These are phyloP conservation scores for Crypturellus tataupa DNA, from an alignment of 2,797 vertebrate genomes.

Conservation along the genomic window DNA sequence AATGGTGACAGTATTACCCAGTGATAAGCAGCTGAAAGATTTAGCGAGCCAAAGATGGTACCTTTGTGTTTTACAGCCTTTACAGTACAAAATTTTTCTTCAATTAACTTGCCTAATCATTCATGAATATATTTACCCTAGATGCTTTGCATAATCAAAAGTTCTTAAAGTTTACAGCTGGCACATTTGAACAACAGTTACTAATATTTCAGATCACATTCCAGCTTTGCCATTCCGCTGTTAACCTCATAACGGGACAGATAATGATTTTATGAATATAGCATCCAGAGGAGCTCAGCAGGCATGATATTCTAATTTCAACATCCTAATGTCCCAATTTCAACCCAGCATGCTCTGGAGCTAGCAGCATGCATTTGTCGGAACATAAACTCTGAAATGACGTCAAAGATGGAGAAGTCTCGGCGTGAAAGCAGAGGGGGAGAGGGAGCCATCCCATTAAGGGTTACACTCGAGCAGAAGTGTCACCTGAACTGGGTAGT, in stretches of 20 bases:
- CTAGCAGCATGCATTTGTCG: not conserved
- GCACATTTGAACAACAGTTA: not conserved
- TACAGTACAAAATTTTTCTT: not conserved
- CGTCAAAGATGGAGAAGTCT: not conserved
- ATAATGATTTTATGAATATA: not conserved
- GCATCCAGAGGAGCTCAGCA: fast-evolving
- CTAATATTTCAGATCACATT: not conserved
- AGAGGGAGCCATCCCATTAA: not conserved
- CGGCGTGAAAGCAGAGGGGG: not conserved
- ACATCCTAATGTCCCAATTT: not conserved
- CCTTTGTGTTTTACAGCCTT: not conserved
- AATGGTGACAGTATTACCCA: not conserved
- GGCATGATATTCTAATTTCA: not conserved
- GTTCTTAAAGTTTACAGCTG: not conserved
- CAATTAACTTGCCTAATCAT: not conserved
- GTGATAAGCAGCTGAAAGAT: not conserved
- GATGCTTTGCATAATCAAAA: not conserved
- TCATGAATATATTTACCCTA: not conserved
- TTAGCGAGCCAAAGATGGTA: not conserved
- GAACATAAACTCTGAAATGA: not conserved
- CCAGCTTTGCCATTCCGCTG: fast-evolving
- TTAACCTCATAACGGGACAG: not conserved
- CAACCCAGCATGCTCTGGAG: not conserved
- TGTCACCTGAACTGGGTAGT: not conserved
- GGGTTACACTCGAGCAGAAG: not conserved